Conservation (phyloP, 2,113 vertebrate genomes). For the Phoenicopterus ruber region DNA sequence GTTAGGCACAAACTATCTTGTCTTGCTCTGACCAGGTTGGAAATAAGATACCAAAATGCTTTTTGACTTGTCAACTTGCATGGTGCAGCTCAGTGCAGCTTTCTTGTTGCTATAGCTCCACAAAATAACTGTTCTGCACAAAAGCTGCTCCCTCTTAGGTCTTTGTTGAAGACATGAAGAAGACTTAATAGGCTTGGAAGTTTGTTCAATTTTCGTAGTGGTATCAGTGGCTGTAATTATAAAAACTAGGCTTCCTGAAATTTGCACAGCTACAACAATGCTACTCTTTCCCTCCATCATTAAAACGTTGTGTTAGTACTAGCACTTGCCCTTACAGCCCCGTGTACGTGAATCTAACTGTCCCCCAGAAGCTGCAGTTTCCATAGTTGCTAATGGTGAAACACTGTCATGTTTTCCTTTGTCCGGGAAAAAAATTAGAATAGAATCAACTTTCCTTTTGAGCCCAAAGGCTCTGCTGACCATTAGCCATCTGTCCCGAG, state of each 20-base stretch:
- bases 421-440: not conserved
- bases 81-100: not conserved
- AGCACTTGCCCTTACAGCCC: not conserved
- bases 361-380: not conserved
- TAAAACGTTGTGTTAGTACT: not conserved
- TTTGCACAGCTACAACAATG: not conserved
- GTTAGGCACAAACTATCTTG: not conserved
- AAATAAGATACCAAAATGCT: not conserved
- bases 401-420: not conserved
- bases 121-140: not conserved
- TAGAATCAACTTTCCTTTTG: not conserved
- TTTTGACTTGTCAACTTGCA: not conserved
- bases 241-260: not conserved
- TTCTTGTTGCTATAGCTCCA: not conserved
- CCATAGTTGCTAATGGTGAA: not conserved
- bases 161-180: not conserved
- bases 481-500: slow-evolving; percentile 54
- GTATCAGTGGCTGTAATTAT: not conserved
- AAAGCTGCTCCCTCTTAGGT: not conserved
- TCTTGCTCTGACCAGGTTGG: not conserved
- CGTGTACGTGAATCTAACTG: not conserved
- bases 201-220: not conserved
- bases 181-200: not conserved
- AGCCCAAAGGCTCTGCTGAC: slow-evolving; percentile 3
- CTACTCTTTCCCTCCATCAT: not conserved